Base-by-base conservation (phyloP, 1,140 invertebrate genomes). In the Lepidurus apus region DNA sequence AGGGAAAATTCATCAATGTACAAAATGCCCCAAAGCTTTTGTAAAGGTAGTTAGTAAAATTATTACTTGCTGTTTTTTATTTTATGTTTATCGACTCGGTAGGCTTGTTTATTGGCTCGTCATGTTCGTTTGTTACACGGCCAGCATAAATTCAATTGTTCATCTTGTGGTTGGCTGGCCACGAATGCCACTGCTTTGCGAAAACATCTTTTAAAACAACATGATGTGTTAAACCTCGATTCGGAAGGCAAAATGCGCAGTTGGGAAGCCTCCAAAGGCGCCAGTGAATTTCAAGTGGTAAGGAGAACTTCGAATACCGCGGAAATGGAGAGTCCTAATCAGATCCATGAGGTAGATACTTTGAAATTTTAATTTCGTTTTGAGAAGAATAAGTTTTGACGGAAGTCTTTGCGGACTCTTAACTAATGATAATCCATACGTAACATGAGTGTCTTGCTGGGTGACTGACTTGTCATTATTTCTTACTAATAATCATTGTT, bases 11-110 rank as follows among this genome's bases (percentile, higher is more conserved):
- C 79, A 79, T 79, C 75, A 42, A 11, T 85, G 84, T 77, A 74
- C 77, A 10, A 80, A 84, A 9, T 88, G 87, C 82, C 83, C 84
- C 43, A 86, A 85, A 80, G 82, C 81, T 45, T 88, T 88, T 82
- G 82, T 85, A n/a, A 84, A 85, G 73, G 81, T 82, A 77, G 42
- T 10, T 44, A 9, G 1, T 17, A 11, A 11, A 47, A 47, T 47
- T 4, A 6, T 6, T 17, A 17, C 45, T 34, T 34, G 26, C 9
- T 65, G 7, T 34, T 34, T 34, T 34, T 34, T 4, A 34, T 34
- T 34, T 34, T 4, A 11, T 17, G 17, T 7, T 65, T 65, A 7
- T 7, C 5, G 21, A 65, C 53, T 1, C 21, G 4, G 7, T 65
- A 65, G 53, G 53, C 53, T n/a, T 65, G 53, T 21, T 65, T 65